A percentile compares a stretch with the other conserved stretches of the same genome.
These are phyloP conservation scores for Mylabris sibirica DNA, from an alignment of 2,888 invertebrate species.

Conservation along the genomic window DNA sequence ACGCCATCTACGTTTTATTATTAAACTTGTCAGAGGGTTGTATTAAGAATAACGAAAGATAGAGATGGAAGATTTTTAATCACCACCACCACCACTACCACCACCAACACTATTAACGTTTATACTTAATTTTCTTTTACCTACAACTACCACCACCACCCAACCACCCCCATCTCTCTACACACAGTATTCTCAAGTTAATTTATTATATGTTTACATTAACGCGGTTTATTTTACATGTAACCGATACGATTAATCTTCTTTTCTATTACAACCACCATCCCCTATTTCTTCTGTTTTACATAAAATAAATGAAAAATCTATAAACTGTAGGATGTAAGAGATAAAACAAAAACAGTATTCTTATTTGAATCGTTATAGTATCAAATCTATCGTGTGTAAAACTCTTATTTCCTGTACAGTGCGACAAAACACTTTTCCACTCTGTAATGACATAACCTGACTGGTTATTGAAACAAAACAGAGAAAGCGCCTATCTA, in stretches of 20 bases:
- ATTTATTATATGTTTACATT: constrained; percentile 14
- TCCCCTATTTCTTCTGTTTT: neutral
- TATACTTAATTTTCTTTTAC: neutral
- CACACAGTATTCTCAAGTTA: neutral
- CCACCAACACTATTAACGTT: too few species aligned
- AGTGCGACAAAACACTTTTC: neutral
- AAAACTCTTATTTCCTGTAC: too few species aligned
- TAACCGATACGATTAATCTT: constrained; percentile 9
- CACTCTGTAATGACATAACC: too few species aligned
- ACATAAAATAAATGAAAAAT: neutral
- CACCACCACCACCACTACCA: neutral
- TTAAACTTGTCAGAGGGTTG: neutral
- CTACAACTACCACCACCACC: neutral
- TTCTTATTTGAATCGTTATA: too few species aligned
- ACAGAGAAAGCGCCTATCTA: too few species aligned
- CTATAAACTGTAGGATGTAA: too few species aligned
- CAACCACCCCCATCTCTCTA: too few species aligned
- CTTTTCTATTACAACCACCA: neutral
- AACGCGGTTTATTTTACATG: constrained; percentile 4
- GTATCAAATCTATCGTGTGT: too few species aligned
- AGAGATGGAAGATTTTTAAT: neutral
- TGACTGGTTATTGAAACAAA: too few species aligned
- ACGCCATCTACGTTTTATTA: constrained; percentile 22
- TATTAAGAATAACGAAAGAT: neutral
- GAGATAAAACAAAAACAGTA: too few species aligned